Conservation (phyloP, 2,113 vertebrate species). For the Triplophysa dalaica region DNA sequence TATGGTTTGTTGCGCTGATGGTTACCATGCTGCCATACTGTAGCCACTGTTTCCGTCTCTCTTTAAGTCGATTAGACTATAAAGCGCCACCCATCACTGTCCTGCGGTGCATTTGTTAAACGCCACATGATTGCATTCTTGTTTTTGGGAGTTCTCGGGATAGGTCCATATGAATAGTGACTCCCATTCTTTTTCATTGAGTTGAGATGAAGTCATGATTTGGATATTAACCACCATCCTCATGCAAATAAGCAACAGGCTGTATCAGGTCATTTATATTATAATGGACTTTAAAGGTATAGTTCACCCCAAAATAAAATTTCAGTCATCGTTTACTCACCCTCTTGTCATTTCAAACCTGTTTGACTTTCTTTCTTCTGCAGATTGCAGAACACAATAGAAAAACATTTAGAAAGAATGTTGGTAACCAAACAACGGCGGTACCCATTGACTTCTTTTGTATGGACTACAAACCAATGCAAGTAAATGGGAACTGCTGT, state of each 20-base stretch:
- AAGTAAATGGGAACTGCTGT: no score
- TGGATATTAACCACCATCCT: constrained; percentile 4
- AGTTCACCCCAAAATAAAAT: no score
- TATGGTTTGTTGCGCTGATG: constrained; percentile 48
- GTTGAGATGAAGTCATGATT: constrained; percentile 18
- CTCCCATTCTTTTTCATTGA: constrained; percentile 10
- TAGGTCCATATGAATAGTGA: constrained; percentile 14
- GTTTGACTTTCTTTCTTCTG: no score
- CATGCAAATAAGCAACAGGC: constrained; percentile 13
- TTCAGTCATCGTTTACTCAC: no score
- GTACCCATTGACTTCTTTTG: no score
- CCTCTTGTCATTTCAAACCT: no score
- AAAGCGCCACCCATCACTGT: constrained; percentile 46
- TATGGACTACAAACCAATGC: no score
- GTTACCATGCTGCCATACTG: constrained; percentile 60
- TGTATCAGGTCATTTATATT: constrained; percentile 9
- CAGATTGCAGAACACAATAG: no score
- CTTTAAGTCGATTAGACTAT: constrained; percentile 33
- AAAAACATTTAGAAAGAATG: no score
- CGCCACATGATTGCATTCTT: constrained; percentile 18
- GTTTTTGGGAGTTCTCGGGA: constrained; percentile 27
- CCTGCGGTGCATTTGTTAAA: constrained; percentile 29
- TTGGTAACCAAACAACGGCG: no score
- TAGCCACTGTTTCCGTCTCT: constrained; percentile 42
- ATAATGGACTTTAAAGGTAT: constrained; percentile 2